Base-by-base conservation (phyloP, 2,888 invertebrate species). In the Callinectes sapidus region DNA sequence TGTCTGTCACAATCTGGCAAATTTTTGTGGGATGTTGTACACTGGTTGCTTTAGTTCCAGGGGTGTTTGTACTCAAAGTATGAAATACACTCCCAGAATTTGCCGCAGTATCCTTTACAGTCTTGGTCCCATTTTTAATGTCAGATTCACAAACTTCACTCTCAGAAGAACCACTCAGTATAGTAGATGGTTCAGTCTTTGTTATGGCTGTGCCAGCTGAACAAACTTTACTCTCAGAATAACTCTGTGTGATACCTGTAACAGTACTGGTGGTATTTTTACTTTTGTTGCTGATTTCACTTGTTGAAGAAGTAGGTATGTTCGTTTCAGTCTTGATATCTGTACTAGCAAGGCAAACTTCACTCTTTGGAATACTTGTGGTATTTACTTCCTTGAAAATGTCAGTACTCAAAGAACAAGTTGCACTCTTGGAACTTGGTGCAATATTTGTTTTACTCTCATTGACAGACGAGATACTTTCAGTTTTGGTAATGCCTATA, bases 261-360 rank as follows among this genome's bases (percentile, higher is more conserved):
- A 1, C 71, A 71, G 28, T 71, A 28, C 23, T 28, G 13, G 71
- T n/a, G 28, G n/a, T 71, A 28, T 2, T 13, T 71, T 23, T 71
- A 23, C 71, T 8, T 28, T 8, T 71, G 2, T 13, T 13, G 71
- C 0, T n/a, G n/a, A 28, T n/a, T 71, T 71, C 28, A 71, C 71
- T 71, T n/a, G 23, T 71, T 8, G 55, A 55, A 71, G 66, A 23
- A n/a, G n/a, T n/a, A 71, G 66, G 66, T 71, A n/a, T n/a, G n/a
- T 71, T 71, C n/a, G 66, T 28, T 71, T 71, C 71, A 28, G 71
- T 71, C 28, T 71, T 71, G 28, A 71, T 71, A 13, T 28, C 28
- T 71, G 18, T 86, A 35, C 14, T 39, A 86, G 86, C 10, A 86
- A 28, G 86, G 18, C 35, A 86, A 86, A 86, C 86, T 32, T 86